Evolutionary conservation across 2,113 vertebrate species (phyloP).

Genomic region (Brachyistius frenatus): DNA sequence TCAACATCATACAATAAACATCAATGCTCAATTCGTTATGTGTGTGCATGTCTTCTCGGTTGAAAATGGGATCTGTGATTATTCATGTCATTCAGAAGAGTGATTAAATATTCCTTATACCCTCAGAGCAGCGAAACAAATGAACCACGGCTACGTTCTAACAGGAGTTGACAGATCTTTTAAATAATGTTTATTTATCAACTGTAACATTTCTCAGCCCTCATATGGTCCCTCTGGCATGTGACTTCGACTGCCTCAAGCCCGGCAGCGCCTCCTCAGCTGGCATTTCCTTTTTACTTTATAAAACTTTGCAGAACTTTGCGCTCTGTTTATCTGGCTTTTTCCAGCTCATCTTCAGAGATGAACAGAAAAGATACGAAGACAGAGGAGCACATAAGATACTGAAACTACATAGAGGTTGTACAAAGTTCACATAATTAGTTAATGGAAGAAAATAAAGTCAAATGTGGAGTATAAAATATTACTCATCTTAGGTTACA

Average conservation of each 20-base stretch:
- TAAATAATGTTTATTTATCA: slow-evolving; percentile 90
- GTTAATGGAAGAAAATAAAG: slow-evolving; percentile 3
- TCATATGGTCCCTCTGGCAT: slow-evolving; percentile 64
- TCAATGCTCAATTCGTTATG: slow-evolving; percentile 67
- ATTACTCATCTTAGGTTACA: background rate
- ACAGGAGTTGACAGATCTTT: slow-evolving; percentile 87
- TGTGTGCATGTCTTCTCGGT: slow-evolving; percentile 67
- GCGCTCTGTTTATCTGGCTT: background rate
- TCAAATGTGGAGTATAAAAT: background rate
- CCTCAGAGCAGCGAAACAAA: slow-evolving; percentile 85
- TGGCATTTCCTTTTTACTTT: slow-evolving; percentile 57
- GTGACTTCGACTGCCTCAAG: slow-evolving; percentile 54
- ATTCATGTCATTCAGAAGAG: slow-evolving; percentile 87
- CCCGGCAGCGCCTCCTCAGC: slow-evolving; percentile 30
- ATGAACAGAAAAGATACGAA: background rate
- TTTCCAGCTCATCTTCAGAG: slow-evolving; percentile 20
- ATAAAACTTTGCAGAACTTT: slow-evolving; percentile 67
- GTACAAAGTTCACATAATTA: background rate
- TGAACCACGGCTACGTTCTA: slow-evolving; percentile 83
- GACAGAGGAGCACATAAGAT: background rate
- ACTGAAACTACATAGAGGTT: background rate
- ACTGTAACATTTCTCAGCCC: slow-evolving; percentile 79
- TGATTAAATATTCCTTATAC: slow-evolving; percentile 88
- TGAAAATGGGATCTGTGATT: slow-evolving; percentile 84
- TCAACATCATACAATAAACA: slow-evolving; percentile 72